Percentiles rank a stretch among this genome's conserved stretches.
Evolutionary conservation across 1,140 invertebrate species (phyloP).

Genomic region (Drosophila asahinai): DNA sequence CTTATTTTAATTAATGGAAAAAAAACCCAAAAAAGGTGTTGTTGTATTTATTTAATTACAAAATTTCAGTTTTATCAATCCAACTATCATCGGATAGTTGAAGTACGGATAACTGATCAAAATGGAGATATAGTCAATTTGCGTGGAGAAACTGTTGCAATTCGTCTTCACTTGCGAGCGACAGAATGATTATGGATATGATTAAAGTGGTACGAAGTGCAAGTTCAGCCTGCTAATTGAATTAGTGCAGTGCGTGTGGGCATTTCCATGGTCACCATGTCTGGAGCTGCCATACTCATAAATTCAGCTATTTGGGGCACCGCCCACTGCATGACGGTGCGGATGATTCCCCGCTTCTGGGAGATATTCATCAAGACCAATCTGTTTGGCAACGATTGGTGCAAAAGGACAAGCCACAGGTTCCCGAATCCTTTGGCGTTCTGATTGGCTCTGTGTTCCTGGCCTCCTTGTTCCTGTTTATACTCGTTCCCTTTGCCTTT

Average conservation of each 20-base stretch:
- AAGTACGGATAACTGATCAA: too few species aligned
- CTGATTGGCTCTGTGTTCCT: too few species aligned
- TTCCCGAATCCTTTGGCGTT: too few species aligned
- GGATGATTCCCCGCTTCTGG: conserved; percentile 92
- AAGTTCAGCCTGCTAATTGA: conserved; percentile 39
- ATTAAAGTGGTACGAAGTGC: not conserved
- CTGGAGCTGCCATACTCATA: conserved; percentile 88
- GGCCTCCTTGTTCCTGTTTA: conserved; percentile 94
- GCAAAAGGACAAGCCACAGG: conserved; percentile 92
- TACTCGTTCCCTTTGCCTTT: conserved; percentile 95
- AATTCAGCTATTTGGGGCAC: conserved; percentile 89
- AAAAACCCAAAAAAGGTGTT: too few species aligned
- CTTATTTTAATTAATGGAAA: too few species aligned
- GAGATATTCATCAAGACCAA: conserved; percentile 96
- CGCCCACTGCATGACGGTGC: conserved; percentile 90
- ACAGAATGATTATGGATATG: too few species aligned
- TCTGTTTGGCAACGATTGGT: conserved; percentile 95
- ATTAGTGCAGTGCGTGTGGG: conserved; percentile 45
- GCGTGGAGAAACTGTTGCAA: too few species aligned
- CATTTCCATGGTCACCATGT: conserved; percentile 44
- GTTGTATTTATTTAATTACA: too few species aligned
- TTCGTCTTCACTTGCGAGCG: too few species aligned
- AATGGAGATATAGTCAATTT: too few species aligned
- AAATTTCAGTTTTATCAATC: too few species aligned
- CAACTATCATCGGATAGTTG: too few species aligned